Evolutionary conservation across 2,797 vertebrate genomes (phyloP).

Genomic region (Sus cebifrons): DNA sequence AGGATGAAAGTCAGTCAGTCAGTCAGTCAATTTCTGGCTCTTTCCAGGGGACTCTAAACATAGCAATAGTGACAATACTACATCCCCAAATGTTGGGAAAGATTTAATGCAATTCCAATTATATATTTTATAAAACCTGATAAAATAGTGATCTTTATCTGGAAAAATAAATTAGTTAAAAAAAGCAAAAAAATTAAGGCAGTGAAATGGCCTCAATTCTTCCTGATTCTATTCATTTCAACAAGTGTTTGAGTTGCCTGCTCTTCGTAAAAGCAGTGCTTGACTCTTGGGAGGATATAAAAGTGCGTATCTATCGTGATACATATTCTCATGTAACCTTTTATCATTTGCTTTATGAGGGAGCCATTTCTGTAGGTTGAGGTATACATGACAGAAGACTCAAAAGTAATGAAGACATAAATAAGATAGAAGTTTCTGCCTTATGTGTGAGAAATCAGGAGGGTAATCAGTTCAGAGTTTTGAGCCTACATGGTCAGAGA

Average conservation of each 20-base stretch:
- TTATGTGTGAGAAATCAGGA: background rate
- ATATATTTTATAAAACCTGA: constrained; percentile 3
- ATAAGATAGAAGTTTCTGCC: background rate
- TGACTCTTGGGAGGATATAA: background rate
- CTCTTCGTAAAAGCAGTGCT: background rate
- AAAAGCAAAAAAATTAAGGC: background rate
- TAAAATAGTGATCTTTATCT: constrained; percentile 21
- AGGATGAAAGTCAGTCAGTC: background rate
- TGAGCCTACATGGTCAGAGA: background rate
- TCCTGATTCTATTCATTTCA: background rate
- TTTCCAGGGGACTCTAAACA: background rate
- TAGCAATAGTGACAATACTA: background rate
- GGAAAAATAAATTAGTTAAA: constrained; percentile 35
- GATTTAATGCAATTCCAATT: background rate
- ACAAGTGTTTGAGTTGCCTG: background rate
- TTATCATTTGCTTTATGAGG: background rate
- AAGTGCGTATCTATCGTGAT: background rate
- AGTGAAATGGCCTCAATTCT: background rate
- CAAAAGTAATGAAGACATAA: background rate
- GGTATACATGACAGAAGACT: background rate
- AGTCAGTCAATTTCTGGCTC: background rate
- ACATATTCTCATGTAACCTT: background rate
- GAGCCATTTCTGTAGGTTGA: constrained; percentile 16
- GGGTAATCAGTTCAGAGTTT: background rate
- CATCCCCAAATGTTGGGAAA: constrained; percentile 39